Evolutionary conservation across 2,888 invertebrate genomes (phyloP).

Genomic region (Axea sp.): DNA sequence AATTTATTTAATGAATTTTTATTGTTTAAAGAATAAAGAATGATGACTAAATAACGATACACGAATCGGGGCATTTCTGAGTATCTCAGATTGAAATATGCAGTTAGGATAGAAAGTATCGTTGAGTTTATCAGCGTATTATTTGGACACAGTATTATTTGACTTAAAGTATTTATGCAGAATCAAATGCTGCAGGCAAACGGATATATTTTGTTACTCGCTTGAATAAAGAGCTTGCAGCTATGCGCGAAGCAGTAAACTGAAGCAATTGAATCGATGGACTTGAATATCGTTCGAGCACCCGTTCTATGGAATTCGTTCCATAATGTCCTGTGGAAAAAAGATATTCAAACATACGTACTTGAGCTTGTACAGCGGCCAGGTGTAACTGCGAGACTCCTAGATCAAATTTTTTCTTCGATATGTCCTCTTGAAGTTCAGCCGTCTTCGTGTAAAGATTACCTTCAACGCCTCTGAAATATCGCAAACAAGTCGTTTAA

Average conservation of each 20-base stretch:
- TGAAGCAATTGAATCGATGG: constrained; percentile 46
- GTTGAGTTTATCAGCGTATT: no score
- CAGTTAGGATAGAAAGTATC: no score
- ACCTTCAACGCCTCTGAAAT: constrained; percentile 83
- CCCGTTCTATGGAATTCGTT: neutral
- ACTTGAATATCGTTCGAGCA: constrained; percentile 32
- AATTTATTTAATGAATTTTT: no score
- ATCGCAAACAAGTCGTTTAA: neutral
- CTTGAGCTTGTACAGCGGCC: constrained; percentile 94
- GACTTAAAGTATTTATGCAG: no score
- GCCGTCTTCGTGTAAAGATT: constrained; percentile 95
- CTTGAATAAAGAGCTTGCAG: constrained; percentile 4
- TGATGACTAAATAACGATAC: no score
- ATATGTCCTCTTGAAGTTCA: constrained; percentile 96
- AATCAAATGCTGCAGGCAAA: no score
- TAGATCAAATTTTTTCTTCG: constrained; percentile 95
- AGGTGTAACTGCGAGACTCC: constrained; percentile 94
- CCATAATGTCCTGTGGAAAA: constrained; percentile 9
- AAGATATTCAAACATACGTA: no score
- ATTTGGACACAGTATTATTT: no score
- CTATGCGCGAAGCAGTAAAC: constrained; percentile 36
- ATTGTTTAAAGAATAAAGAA: no score
- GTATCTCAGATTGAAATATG: no score
- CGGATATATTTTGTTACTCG: no score
- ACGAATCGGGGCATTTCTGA: no score